Evolutionary conservation across 1,140 invertebrate genomes (phyloP).

Genomic region (Hylyphantes graminicola): DNA sequence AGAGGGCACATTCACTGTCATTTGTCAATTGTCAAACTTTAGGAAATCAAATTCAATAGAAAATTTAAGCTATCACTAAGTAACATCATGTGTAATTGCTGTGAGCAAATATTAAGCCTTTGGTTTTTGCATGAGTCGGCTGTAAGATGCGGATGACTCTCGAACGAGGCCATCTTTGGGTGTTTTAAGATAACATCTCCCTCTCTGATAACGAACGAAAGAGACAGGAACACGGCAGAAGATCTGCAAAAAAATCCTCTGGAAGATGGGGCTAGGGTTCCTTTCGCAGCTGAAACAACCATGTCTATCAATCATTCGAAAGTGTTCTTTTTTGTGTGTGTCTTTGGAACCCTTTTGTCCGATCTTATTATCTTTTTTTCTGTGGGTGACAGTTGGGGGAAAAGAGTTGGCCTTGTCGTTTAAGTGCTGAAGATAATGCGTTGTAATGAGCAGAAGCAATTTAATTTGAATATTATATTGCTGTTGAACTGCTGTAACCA

Average conservation of each 20-base stretch:
- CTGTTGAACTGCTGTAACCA: too few species aligned
- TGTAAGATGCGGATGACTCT: slow-evolving; percentile 23
- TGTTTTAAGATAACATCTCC: slow-evolving; percentile 31
- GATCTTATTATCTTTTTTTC: slow-evolving; percentile 5
- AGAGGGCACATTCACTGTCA: too few species aligned
- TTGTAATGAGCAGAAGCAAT: too few species aligned
- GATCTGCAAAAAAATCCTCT: slow-evolving; percentile 10
- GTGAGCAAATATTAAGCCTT: slow-evolving; percentile 6
- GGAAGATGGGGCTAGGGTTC: slow-evolving; percentile 21
- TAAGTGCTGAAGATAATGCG: too few species aligned
- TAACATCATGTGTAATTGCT: too few species aligned
- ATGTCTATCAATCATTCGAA: slow-evolving; percentile 44
- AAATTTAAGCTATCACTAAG: too few species aligned
- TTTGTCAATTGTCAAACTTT: too few species aligned
- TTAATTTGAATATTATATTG: too few species aligned
- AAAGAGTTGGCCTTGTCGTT: slow-evolving; percentile 1
- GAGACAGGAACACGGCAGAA: slow-evolving; percentile 1
- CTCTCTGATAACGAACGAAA: slow-evolving; percentile 33
- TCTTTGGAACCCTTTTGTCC: slow-evolving; percentile 10
- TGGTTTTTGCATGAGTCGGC: background rate
- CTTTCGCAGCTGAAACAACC: slow-evolving; percentile 49
- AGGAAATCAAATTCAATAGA: too few species aligned
- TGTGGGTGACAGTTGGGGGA: background rate
- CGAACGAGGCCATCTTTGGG: slow-evolving; percentile 35
- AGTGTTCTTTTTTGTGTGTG: background rate